phyloP scores from a whole-genome alignment of 2,888 invertebrate species.

The Dicycla oo region DNA sequence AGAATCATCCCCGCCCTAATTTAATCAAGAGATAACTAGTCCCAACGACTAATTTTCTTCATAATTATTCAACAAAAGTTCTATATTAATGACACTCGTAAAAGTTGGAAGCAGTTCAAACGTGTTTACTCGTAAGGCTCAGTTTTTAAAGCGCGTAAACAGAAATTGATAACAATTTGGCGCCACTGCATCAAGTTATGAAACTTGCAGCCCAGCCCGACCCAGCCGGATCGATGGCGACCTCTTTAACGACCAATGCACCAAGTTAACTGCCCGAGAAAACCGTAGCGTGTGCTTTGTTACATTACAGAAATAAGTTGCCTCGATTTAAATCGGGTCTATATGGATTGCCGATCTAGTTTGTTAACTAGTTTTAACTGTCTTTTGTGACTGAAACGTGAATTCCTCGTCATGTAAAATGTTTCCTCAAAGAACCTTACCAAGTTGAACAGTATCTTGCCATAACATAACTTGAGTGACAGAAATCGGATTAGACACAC shows the following conservation, averaged over 20 bases:
- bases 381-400: conserved; percentile 16
- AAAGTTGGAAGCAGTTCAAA: conserved; percentile 64
- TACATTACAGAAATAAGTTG: conserved; percentile 63
- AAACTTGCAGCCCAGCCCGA: conserved; percentile 74
- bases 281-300: conserved; percentile 72
- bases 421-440: conserved; percentile 20
- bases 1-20: conserved; percentile 32
- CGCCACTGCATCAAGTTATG: conserved; percentile 77
- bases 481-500: conserved; percentile 48
- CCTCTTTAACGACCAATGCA: conserved; percentile 89
- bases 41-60: conserved; percentile 40
- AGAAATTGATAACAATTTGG: conserved; percentile 77
- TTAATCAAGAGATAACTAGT: conserved; percentile 39
- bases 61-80: no score
- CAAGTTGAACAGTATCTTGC: conserved; percentile 16
- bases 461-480: conserved; percentile 45
- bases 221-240: conserved; percentile 86
- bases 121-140: conserved; percentile 64
- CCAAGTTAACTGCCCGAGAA: conserved; percentile 83
- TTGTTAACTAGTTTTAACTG: conserved; percentile 39
- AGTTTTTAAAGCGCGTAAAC: conserved; percentile 68
- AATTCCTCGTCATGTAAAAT: conserved; percentile 35
- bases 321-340: conserved; percentile 46
- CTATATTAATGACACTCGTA: conserved; percentile 57
- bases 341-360: conserved; percentile 42